Percentiles rank a stretch among this genome's conserved stretches.
Evolutionary conservation across 2,888 invertebrate genomes (phyloP).

Genomic region (Xestia rhomboidea): DNA sequence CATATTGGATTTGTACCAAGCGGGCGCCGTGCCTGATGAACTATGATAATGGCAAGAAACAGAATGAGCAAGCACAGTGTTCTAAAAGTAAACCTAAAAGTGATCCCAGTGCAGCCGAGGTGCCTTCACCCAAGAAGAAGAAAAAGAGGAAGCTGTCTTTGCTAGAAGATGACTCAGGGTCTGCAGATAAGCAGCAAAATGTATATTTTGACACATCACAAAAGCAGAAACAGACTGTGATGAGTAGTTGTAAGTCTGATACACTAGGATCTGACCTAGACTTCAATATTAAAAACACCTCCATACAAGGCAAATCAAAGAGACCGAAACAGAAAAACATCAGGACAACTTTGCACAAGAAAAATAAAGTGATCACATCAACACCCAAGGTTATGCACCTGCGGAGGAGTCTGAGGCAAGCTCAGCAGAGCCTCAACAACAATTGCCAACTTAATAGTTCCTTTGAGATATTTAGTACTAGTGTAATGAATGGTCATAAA

Average conservation of each 20-base stretch:
- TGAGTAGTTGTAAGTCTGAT: slow-evolving; percentile 78
- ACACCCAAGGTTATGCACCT: slow-evolving; percentile 80
- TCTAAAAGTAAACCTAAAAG: slow-evolving; percentile 76
- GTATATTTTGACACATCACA: slow-evolving; percentile 81
- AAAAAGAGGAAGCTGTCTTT: slow-evolving; percentile 82
- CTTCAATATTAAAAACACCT: slow-evolving; percentile 83
- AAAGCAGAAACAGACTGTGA: slow-evolving; percentile 70
- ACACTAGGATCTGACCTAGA: slow-evolving; percentile 80
- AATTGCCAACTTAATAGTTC: slow-evolving; percentile 79
- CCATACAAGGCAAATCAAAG: slow-evolving; percentile 77
- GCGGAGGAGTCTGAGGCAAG: slow-evolving; percentile 82
- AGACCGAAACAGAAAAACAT: slow-evolving; percentile 74
- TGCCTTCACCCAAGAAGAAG: slow-evolving; percentile 78
- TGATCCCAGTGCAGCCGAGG: slow-evolving; percentile 71
- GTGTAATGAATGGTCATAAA: slow-evolving; percentile 72
- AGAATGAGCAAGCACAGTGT: slow-evolving; percentile 75
- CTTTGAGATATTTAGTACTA: slow-evolving; percentile 75
- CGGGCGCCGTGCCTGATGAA: slow-evolving; percentile 87
- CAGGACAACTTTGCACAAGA: slow-evolving; percentile 75
- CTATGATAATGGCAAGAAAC: slow-evolving; percentile 82
- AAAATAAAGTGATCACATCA: slow-evolving; percentile 82
- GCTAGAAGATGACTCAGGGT: slow-evolving; percentile 80
- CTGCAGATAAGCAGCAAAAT: slow-evolving; percentile 78
- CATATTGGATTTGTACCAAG: slow-evolving; percentile 87
- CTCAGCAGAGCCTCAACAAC: slow-evolving; percentile 75